Percentiles rank a stretch among this genome's conserved stretches.
Evolutionary conservation across 2,113 vertebrate species (phyloP).

Genomic region (Craseonycteris thonglongyai): DNA sequence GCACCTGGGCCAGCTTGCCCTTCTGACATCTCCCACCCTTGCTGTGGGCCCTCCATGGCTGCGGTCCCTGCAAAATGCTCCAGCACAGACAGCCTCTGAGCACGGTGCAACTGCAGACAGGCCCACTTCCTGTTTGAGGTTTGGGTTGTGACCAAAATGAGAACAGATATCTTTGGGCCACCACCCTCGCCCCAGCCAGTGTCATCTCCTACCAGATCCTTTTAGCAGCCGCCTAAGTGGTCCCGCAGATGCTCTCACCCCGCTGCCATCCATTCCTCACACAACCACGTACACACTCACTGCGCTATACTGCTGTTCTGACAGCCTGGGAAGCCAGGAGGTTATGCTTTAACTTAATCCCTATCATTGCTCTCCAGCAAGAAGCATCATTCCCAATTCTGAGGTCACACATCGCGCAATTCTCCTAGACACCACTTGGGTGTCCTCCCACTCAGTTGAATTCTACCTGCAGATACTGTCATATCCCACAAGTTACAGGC

Average conservation of each 20-base stretch:
- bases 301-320: not conserved
- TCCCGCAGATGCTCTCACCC: accelerated
- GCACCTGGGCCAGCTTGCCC: not conserved
- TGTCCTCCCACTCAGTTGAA: no score
- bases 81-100: not conserved
- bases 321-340: not conserved
- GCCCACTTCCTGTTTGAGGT: not conserved
- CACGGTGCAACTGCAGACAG: accelerated
- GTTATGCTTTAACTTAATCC: not conserved
- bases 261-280: not conserved
- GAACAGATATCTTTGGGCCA: accelerated
- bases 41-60: not conserved
- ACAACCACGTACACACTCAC: not conserved
- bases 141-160: not conserved
- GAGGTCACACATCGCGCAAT: not conserved
- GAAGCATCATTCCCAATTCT: not conserved
- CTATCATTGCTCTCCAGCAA: not conserved
- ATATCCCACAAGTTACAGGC: not conserved
- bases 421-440: no score
- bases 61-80: not conserved
- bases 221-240: not conserved
- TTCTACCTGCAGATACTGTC: not conserved
- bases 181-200: accelerated
- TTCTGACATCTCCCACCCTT: not conserved
- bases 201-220: not conserved